These are phyloP conservation scores for Actinernus sp. DNA, from an alignment of 92 coral and sea anemone genomes.

Conservation along the genomic window DNA sequence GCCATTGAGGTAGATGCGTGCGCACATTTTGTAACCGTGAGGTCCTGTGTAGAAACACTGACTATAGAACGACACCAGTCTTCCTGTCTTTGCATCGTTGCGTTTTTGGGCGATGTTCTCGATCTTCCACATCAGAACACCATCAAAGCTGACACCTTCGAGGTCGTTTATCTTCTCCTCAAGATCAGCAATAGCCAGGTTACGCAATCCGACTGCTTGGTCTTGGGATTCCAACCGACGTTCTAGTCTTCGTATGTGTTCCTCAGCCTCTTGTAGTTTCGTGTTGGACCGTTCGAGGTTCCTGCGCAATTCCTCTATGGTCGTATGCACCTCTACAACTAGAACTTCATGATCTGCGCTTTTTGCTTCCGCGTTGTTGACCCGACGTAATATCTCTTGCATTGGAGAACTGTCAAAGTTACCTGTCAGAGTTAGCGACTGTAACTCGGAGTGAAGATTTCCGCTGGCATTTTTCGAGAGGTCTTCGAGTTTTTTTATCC, in stretches of 20 bases:
- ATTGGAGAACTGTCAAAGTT: background rate
- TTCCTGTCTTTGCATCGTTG: conserved; percentile 60
- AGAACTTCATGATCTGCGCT: conserved; percentile 59
- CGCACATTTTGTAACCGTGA: conserved; percentile 87
- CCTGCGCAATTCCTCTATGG: conserved; percentile 50
- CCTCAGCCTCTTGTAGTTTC: conserved; percentile 33
- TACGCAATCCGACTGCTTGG: conserved; percentile 27
- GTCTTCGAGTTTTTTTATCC: conserved; percentile 12
- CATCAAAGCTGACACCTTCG: conserved; percentile 50
- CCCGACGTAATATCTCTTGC: conserved; percentile 32
- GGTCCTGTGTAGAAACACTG: conserved; percentile 75
- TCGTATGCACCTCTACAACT: conserved; percentile 59
- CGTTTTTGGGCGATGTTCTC: conserved; percentile 51
- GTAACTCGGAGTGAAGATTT: background rate
- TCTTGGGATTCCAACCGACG: conserved; percentile 40
- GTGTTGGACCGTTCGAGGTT: conserved; percentile 23
- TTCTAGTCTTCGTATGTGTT: conserved; percentile 22
- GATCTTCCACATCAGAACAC: conserved; percentile 71
- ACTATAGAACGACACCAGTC: conserved; percentile 67
- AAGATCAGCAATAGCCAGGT: conserved; percentile 35
- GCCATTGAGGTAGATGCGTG: conserved; percentile 79
- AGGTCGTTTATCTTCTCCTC: conserved; percentile 26
- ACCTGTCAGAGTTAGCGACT: background rate
- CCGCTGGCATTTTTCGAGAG: background rate
- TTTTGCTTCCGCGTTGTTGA: conserved; percentile 53